Evolutionary conservation across 2,113 vertebrate genomes (phyloP), one percentile per base, ranked within the genome.

Genomic region (Stercorarius parasiticus): DNA sequence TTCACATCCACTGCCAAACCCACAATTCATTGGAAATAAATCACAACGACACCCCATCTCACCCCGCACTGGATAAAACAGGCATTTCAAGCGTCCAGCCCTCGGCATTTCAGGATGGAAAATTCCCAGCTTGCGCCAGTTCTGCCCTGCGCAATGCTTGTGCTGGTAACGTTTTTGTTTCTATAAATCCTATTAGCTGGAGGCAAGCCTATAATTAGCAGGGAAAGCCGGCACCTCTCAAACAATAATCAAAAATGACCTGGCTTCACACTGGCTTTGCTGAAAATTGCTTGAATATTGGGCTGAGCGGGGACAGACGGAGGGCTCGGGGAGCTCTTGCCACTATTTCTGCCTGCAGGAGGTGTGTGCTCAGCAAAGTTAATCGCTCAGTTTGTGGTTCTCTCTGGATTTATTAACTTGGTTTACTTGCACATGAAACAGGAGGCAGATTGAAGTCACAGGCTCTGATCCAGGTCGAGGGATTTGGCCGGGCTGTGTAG

Each of bases 141-240:
- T 93, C 69, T 82, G 69, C 65, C 93, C 93, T n/a, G 81, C 3
- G 21, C 91, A 26, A 4, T 34, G 49, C 34, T 86, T 79, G 82
- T 80, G 88, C 85, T 85, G 66, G 88, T 91, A 82, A 78, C 42
- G 74, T 86, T 85, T 91, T 86, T 93, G 80, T 92, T 95, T 95
- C 95, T 84, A 53, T 61, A 94, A 96, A 95, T 96, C 88, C 93
- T 93, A 77, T 96, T 97, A 97, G 92, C 94, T 61, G 70, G 32
- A 84, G 90, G 79, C 82, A 80, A 96, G 78, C 71, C 90, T 96
- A 64, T 97, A 97, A 96, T 96, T 95, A 95, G 83, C 72, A 89
- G 65, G 85, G 81, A 69, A 96, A 94, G 69, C 77, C 8, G 0
- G 85, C 77, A 94, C 87, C 85, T 78, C 86, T 70, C 53, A 43